A percentile compares a stretch with the other conserved stretches of the same genome.
phyloP scores from a whole-genome alignment of 2,888 invertebrate genomes.

The Microplitis manilae region DNA sequence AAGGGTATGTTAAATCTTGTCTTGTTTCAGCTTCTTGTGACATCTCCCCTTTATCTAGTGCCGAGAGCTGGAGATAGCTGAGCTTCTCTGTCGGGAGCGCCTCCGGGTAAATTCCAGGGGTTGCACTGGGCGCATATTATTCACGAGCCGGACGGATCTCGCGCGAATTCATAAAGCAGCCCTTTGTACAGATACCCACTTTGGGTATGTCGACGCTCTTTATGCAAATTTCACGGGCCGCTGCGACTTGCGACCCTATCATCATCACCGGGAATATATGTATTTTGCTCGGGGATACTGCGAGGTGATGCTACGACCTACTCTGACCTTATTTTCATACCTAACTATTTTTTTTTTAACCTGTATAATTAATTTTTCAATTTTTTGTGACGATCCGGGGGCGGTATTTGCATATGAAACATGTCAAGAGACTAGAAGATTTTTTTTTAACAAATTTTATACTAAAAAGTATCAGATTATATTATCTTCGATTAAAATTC shows the following conservation, averaged over 20 bases:
- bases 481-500: too few relatives aligned
- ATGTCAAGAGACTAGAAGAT: too few relatives aligned
- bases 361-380: too few relatives aligned
- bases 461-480: too few relatives aligned
- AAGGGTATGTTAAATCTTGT: conserved; percentile 15
- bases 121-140: conserved; percentile 67
- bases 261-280: not conserved
- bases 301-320: not conserved
- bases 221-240: conserved; percentile 67
- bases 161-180: conserved; percentile 69
- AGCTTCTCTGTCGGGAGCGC: conserved; percentile 12
- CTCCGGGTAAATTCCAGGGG: conserved; percentile 47
- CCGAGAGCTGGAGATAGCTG: conserved; percentile 6
- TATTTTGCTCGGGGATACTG: not conserved
- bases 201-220: conserved; percentile 60
- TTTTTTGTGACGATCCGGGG: too few relatives aligned
- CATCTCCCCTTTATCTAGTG: conserved; percentile 3
- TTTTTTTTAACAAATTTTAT: too few relatives aligned
- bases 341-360: too few relatives aligned
- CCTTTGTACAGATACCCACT: conserved; percentile 66
- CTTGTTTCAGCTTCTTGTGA: conserved; percentile 17
- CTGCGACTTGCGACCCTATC: conserved; percentile 50
- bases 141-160: conserved; percentile 67
- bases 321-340: too few relatives aligned
- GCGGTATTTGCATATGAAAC: too few relatives aligned